Percentiles rank a stretch among this genome's conserved stretches.
phyloP scores from a whole-genome alignment of 1,140 invertebrate species.

The Gonioctena quinquepunctata region DNA sequence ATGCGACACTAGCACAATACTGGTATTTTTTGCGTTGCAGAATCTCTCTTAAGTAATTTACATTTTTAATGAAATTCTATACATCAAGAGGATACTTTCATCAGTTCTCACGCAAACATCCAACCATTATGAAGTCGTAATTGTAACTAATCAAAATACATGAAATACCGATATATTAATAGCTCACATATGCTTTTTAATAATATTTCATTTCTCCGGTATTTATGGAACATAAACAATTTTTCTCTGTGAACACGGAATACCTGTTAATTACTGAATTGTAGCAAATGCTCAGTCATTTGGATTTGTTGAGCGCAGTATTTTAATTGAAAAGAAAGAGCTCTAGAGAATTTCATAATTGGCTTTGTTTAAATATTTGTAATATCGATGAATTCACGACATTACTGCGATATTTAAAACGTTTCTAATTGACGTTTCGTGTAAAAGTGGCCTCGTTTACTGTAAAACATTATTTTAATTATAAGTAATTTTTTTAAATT shows the following conservation, averaged over 20 bases:
- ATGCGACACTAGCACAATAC: no score
- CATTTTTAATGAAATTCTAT: not conserved
- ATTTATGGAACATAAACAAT: not conserved
- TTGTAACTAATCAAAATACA: not conserved
- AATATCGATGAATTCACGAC: not conserved
- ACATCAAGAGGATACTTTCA: not conserved
- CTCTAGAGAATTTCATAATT: not conserved
- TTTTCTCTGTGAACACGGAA: not conserved
- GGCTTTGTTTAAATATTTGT: not conserved
- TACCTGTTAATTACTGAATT: not conserved
- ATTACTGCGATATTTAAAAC: not conserved
- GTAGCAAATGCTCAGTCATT: not conserved
- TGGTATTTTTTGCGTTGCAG: no score
- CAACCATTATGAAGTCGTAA: not conserved
- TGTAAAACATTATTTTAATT: not conserved
- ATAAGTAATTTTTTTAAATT: not conserved
- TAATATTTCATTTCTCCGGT: not conserved
- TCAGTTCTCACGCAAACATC: not conserved
- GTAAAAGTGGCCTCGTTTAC: not conserved
- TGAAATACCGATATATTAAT: not conserved
- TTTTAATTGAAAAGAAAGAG: not conserved
- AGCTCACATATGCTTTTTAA: not conserved
- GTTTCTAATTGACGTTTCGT: not conserved
- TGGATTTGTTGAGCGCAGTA: not conserved
- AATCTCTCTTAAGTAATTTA: no score